phyloP scores from a whole-genome alignment of 2,113 vertebrate genomes.

The Lonchura striata region DNA sequence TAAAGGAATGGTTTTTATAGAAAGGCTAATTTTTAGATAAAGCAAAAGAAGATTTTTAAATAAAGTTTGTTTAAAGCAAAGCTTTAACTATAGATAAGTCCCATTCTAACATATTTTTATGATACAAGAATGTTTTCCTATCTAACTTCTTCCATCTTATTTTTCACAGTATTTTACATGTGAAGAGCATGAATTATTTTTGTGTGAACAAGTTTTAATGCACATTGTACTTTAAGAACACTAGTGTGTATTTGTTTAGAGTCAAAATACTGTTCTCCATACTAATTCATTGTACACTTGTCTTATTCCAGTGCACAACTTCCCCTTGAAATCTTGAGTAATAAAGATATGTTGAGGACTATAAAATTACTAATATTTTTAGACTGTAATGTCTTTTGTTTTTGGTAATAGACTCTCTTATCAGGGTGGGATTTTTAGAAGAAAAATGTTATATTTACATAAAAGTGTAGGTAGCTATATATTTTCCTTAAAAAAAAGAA shows the following conservation, averaged over 20 bases:
- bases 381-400: background rate
- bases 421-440: conserved; percentile 48
- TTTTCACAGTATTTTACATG: conserved; percentile 52
- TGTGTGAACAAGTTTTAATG: conserved; percentile 33
- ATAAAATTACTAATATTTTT: conserved; percentile 55
- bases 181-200: conserved; percentile 11
- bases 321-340: conserved; percentile 52
- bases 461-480: conserved; percentile 64
- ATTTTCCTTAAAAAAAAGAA: conserved; percentile 60
- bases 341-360: conserved; percentile 52
- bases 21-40: conserved; percentile 66
- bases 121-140: conserved; percentile 50
- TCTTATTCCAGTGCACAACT: conserved; percentile 39
- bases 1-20: conserved; percentile 62
- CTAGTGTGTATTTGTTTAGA: conserved; percentile 30
- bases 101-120: conserved; percentile 63
- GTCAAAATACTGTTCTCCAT: conserved; percentile 17
- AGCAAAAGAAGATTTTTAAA: conserved; percentile 53
- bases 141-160: conserved; percentile 40
- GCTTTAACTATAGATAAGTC: conserved; percentile 55
- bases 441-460: conserved; percentile 70
- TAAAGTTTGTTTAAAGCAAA: conserved; percentile 55
- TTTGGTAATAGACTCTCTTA: conserved; percentile 30
- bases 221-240: conserved; percentile 50
- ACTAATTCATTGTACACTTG: conserved; percentile 31